Evolutionary conservation across 2,888 invertebrate species (phyloP), one percentile per base, ranked within the genome.

Genomic region (Anodontia alba): DNA sequence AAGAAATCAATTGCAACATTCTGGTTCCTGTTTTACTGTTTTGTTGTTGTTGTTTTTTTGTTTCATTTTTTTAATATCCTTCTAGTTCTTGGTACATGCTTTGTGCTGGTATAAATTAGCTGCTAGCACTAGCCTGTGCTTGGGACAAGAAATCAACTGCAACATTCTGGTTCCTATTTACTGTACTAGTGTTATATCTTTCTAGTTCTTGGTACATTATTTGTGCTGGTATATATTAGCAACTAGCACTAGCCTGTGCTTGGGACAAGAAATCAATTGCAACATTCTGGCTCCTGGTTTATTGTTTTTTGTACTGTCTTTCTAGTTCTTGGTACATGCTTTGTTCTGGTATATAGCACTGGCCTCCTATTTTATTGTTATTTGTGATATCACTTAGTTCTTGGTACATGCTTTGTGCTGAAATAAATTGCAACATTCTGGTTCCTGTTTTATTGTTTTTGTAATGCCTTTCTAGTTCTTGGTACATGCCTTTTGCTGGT

Each of bases 401-500:
- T 70, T 57, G 76, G 76, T 70, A 70, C 76, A 76, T 54, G 29
- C 54, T 54, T 46, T 46, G 54, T 54, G 54, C 54, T 54, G 54
- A 15, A 23, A 29, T 29, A 29, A 2, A 54, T 54, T 54, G 26
- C 23, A 54, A 54, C 8, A 23, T 51, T 72, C 57, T 46, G 66
- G 72, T 72, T 72, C 49, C 2, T 46, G 49, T 67, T 57, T 77
- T 57, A 66, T 77, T 72, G 29, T 43, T 51, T 62, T 26, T 23
- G 66, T 26, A 36, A 23, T 26, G 17, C 26, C 12, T 66, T 51
- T 38, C 75, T 68, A 31, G 10, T 74, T 74, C 46, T 46, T 67
- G 74, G 67, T 74, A 67, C 74, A 73, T 29, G 67, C 26, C 54
- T 49, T 66, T 43, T 74, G 74, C 67, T 74, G 66, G 67, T 36